Evolutionary conservation across 2,888 invertebrate species (phyloP).

Genomic region (Suillia variegata): DNA sequence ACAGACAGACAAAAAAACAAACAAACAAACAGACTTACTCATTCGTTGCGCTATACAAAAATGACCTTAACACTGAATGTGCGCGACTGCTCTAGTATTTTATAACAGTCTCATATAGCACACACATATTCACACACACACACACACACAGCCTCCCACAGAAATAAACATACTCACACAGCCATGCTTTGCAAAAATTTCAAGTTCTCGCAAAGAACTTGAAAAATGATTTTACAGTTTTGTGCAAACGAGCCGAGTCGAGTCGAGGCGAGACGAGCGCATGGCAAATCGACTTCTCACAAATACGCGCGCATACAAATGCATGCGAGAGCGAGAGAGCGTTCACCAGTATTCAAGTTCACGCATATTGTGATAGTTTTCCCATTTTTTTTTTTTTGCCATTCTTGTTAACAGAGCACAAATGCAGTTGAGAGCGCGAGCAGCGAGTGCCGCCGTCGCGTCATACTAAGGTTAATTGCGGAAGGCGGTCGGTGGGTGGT

Average conservation of each 20-base stretch:
- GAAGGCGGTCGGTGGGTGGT: constrained; percentile 8
- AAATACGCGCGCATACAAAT: too few relatives aligned
- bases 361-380: neutral
- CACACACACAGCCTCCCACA: neutral
- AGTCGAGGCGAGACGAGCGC: too few relatives aligned
- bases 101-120: neutral
- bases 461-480: too few relatives aligned
- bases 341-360: neutral
- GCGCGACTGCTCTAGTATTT: constrained; percentile 15
- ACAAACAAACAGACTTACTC: too few relatives aligned
- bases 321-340: constrained; percentile 21
- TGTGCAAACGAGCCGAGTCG: too few relatives aligned
- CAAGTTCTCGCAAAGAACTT: constrained; percentile 28
- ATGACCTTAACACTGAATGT: constrained; percentile 56
- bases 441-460: neutral
- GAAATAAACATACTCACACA: neutral
- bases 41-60: neutral
- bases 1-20: too few relatives aligned
- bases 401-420: constrained; percentile 20
- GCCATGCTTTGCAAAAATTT: constrained; percentile 21
- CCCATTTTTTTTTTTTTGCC: too few relatives aligned
- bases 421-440: neutral
- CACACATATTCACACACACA: neutral
- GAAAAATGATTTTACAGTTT: constrained; percentile 24
- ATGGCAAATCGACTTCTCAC: too few relatives aligned